Evolutionary conservation across 2,888 invertebrate species (phyloP).

Genomic region (Acleris laterana): DNA sequence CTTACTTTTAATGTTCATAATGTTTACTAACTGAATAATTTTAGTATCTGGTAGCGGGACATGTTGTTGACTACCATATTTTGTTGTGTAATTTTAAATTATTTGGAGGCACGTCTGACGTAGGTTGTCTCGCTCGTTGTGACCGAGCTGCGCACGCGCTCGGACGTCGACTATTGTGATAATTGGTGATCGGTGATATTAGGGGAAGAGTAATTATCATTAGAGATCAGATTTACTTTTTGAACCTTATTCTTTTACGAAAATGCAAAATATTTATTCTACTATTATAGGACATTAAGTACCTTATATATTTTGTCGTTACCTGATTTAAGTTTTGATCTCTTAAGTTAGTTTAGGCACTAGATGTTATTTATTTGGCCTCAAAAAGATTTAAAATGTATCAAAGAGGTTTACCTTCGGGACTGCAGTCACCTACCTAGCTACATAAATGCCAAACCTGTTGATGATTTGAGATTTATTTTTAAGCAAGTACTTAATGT

Average conservation of each 20-base stretch:
- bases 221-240: slow-evolving; percentile 31
- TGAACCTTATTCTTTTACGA: slow-evolving; percentile 28
- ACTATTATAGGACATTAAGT: slow-evolving; percentile 32
- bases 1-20: no score
- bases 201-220: slow-evolving; percentile 52
- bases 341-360: slow-evolving; percentile 73
- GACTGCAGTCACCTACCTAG: slow-evolving; percentile 36
- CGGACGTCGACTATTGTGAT: slow-evolving; percentile 54
- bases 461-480: slow-evolving; percentile 76
- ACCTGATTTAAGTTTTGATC: slow-evolving; percentile 82
- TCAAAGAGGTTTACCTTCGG: slow-evolving; percentile 56
- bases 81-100: background rate
- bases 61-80: background rate
- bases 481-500: slow-evolving; percentile 63
- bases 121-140: slow-evolving; percentile 9
- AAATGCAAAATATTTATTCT: slow-evolving; percentile 36
- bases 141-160: slow-evolving; percentile 3
- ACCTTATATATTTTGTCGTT: slow-evolving; percentile 56
- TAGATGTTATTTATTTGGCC: slow-evolving; percentile 62
- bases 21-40: no score
- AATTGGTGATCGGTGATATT: slow-evolving; percentile 67
- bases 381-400: slow-evolving; percentile 58
- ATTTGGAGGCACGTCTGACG: slow-evolving; percentile 5
- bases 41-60: background rate
- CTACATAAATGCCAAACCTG: slow-evolving; percentile 67